Percentiles rank a stretch among this genome's conserved stretches.
Evolutionary conservation across 2,888 invertebrate genomes (phyloP).

Genomic region (Monoplex corrugatus): DNA sequence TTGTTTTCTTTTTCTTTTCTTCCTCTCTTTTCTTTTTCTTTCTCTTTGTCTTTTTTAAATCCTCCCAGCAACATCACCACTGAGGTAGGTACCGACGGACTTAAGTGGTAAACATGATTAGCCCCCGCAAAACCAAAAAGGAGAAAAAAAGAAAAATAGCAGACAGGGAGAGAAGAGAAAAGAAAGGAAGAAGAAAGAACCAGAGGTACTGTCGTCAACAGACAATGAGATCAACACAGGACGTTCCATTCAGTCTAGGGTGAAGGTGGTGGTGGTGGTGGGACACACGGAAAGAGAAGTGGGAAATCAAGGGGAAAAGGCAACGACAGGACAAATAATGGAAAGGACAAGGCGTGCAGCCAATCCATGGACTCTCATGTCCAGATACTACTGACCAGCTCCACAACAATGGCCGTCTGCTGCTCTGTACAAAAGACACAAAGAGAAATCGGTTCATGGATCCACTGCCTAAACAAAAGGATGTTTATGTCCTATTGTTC

Average conservation of each 20-base stretch:
- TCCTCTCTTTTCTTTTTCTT: background rate
- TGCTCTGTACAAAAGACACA: too few species aligned
- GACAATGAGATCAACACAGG: constrained; percentile 18
- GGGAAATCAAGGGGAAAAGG: background rate
- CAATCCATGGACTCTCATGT: too few species aligned
- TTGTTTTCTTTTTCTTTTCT: too few species aligned
- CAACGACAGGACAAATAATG: background rate
- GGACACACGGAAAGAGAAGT: background rate
- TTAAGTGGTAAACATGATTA: constrained; percentile 48
- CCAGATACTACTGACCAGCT: too few species aligned
- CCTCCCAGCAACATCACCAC: background rate
- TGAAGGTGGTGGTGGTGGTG: background rate
- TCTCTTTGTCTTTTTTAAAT: background rate
- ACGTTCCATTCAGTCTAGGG: background rate
- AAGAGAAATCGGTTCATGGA: too few species aligned
- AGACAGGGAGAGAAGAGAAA: background rate
- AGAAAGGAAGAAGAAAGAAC: background rate
- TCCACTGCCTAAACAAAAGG: too few species aligned
- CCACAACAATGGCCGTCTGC: too few species aligned
- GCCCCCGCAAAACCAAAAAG: background rate
- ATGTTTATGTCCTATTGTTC: too few species aligned
- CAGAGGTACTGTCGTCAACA: constrained; percentile 8
- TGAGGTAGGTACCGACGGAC: constrained; percentile 15
- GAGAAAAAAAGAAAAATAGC: background rate
- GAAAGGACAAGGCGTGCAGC: background rate